These are phyloP conservation scores for Pseudotriccus pelzelni DNA, from an alignment of 2,797 vertebrate species.

Conservation along the genomic window DNA sequence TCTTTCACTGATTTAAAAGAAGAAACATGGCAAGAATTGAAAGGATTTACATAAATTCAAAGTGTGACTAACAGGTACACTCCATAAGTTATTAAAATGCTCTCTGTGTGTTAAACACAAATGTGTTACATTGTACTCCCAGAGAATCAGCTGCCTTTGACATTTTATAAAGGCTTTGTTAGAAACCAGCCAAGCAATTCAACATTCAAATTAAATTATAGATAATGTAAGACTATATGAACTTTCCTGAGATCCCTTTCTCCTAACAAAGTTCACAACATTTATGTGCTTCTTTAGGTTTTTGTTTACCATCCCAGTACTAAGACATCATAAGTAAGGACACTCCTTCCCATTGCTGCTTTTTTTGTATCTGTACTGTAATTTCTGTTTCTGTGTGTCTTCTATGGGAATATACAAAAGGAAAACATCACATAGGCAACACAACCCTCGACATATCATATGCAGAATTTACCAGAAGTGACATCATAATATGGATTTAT, in stretches of 20 bases:
- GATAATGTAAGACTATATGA: background rate
- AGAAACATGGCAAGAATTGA: background rate
- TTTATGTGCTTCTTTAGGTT: background rate
- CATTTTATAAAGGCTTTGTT: constrained; percentile 4
- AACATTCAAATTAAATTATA: background rate
- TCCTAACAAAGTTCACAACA: background rate
- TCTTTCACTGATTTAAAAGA: background rate
- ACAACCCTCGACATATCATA: background rate
- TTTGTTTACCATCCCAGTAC: background rate
- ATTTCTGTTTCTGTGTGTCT: background rate
- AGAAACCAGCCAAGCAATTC: background rate
- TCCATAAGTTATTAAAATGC: background rate
- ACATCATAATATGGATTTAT: background rate
- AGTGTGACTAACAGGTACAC: background rate
- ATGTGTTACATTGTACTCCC: background rate
- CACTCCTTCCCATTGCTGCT: background rate
- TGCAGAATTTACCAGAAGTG: accelerated
- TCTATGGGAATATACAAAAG: background rate
- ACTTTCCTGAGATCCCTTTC: background rate
- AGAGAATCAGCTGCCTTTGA: background rate
- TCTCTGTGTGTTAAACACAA: background rate
- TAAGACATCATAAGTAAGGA: background rate
- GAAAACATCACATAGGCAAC: background rate
- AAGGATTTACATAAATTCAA: background rate
- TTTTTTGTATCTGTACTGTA: background rate